Evolutionary conservation across 2,888 invertebrate species (phyloP).

Genomic region (Cistogaster globosa): DNA sequence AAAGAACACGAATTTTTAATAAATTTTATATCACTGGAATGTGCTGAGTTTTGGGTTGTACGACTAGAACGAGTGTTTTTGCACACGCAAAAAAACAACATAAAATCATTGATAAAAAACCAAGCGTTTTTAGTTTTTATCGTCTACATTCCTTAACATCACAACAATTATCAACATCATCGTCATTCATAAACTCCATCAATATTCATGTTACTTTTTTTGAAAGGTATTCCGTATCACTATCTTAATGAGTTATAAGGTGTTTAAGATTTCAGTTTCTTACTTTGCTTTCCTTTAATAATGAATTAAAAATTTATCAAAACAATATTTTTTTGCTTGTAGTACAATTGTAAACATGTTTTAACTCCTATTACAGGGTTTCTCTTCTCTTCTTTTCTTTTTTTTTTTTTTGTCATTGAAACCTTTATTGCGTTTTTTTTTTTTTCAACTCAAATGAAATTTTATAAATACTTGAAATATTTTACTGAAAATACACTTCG

Average conservation of each 20-base stretch:
- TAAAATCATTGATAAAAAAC: constrained; percentile 8
- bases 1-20: constrained; percentile 21
- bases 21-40: constrained; percentile 60
- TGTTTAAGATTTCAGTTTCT: constrained; percentile 39
- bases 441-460: not conserved
- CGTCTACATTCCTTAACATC: constrained; percentile 57
- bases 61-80: constrained; percentile 1
- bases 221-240: constrained; percentile 1
- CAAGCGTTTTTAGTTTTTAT: not conserved
- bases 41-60: constrained; percentile 54
- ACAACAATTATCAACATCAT: constrained; percentile 36
- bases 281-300: not conserved
- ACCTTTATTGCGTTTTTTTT: not conserved
- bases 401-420: no score
- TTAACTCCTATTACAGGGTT: constrained; percentile 36
- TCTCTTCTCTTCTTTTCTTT: not conserved
- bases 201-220: constrained; percentile 28
- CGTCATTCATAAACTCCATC: constrained; percentile 46
- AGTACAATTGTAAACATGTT: constrained; percentile 30
- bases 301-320: constrained; percentile 46
- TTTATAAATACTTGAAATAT: constrained; percentile 21
- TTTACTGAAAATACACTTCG: constrained; percentile 30
- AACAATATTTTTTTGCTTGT: not conserved
- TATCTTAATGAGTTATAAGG: constrained; percentile 37
- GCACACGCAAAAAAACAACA: not conserved